Evolutionary conservation across 2,113 vertebrate genomes (phyloP), one percentile per base, ranked within the genome.

Genomic region (Electrona antarctica): DNA sequence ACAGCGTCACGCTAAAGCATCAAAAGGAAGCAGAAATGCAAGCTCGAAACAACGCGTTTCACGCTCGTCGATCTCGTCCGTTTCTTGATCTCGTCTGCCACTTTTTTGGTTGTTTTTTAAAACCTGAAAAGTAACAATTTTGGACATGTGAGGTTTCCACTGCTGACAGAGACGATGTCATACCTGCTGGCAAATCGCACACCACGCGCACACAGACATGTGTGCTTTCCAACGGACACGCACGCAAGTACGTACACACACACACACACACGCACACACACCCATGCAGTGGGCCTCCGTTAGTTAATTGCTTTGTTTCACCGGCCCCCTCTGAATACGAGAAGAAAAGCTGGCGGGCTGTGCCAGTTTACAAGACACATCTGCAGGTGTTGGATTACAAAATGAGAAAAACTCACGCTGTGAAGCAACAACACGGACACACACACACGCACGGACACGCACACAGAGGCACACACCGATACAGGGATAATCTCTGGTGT

Each of bases 301-400:
- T 87, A 90, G 89, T 89, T 87, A 90, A 90, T 88, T 90, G 90
- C 89, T 88, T 91, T 91, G 85, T 90, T 92, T 89, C 76, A 74
- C 56, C 46, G 67, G 82, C 84, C 86, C 85, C 82, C 58, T 74
- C 71, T 84, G 85, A 90, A 84, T 74, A 67, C 15, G 49, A 33
- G 46, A 51, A 62, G 67, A 72, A 85, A 76, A 74, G 82, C 87
- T 83, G 73, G 73, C 7, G 71, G 78, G 77, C 84, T 81, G 75
- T 81, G 75, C 33, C 81, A 79, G 71, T 85, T 87, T 77, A 81
- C 76, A 81, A 89, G 86, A 76, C 80, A 87, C 88, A 88, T 91
- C 85, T 91, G 92, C 88, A 90, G 90, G 92, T 91, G 89, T 87
- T 89, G 77, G 78, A 78, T 87, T 89, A 89, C 86, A 87, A 87